Evolutionary conservation across 2,113 vertebrate genomes (phyloP).

Genomic region (Carlito syrichta): DNA sequence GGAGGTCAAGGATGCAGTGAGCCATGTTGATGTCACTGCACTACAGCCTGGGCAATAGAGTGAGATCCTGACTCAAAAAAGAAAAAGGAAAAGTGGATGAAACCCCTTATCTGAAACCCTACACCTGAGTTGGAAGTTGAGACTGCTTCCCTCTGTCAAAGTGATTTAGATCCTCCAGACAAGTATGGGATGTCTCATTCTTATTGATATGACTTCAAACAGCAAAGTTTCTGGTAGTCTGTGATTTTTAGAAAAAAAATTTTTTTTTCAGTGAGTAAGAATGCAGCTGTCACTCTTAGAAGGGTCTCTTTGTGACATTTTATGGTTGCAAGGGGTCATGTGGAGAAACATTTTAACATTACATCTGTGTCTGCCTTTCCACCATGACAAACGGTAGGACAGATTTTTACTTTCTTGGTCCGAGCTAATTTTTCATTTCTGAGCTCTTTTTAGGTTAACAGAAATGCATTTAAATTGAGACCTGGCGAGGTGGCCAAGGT

Average conservation of each 20-base stretch:
- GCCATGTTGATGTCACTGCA: no score
- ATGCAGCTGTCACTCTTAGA: not conserved
- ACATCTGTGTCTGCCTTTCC: not conserved
- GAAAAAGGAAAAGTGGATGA: no score
- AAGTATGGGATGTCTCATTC: not conserved
- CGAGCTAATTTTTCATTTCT: not conserved
- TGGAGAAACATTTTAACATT: not conserved
- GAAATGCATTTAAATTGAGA: not conserved
- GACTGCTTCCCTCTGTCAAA: not conserved
- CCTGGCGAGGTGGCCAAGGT: not conserved
- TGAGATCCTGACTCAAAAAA: no score
- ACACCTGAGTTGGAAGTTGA: not conserved
- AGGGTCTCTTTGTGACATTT: not conserved
- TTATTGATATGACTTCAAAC: not conserved
- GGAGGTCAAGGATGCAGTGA: no score
- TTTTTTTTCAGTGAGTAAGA: not conserved
- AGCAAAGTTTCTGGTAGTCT: not conserved
- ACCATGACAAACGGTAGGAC: not conserved
- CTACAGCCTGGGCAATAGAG: no score
- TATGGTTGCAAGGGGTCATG: not conserved
- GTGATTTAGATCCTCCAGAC: not conserved
- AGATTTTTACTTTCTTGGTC: not conserved
- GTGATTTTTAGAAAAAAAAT: not conserved
- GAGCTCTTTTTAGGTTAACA: not conserved
- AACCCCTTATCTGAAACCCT: no score